These are phyloP conservation scores for Caerostris extrusa DNA, from an alignment of 1,140 invertebrate genomes.

Conservation along the genomic window DNA sequence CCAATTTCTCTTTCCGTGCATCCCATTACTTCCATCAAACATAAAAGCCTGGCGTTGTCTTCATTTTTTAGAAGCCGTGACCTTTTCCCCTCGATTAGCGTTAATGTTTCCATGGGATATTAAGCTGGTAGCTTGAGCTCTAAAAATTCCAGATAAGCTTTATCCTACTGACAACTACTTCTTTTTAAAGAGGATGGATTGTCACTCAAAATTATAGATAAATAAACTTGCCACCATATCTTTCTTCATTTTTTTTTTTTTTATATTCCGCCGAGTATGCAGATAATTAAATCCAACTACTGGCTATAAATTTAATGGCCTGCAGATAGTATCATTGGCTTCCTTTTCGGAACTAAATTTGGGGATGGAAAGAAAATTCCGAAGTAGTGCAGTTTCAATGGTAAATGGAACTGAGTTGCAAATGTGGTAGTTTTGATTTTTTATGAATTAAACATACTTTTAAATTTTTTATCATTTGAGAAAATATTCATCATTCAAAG, in stretches of 20 bases:
- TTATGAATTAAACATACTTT: too few relatives aligned
- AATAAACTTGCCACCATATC: slow-evolving; percentile 46
- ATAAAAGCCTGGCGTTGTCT: slow-evolving; percentile 18
- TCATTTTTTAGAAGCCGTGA: not conserved
- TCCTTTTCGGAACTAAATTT: not conserved
- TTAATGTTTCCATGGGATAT: slow-evolving; percentile 29
- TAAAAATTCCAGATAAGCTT: slow-evolving; percentile 27
- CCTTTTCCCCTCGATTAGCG: slow-evolving; percentile 31
- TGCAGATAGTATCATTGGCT: slow-evolving; percentile 39
- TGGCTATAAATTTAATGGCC: slow-evolving; percentile 68
- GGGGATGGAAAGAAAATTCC: not conserved
- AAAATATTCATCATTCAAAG: too few relatives aligned
- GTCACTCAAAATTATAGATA: slow-evolving; percentile 60
- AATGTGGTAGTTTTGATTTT: too few relatives aligned
- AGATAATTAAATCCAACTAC: slow-evolving; percentile 44
- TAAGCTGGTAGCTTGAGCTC: not conserved
- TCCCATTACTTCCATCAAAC: slow-evolving; percentile 26
- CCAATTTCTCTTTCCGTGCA: not conserved
- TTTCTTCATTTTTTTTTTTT: slow-evolving; percentile 18
- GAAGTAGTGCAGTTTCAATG: not conserved
- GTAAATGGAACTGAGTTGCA: not conserved
- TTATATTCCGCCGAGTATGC: not conserved
- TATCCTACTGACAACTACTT: not conserved
- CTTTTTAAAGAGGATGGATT: slow-evolving; percentile 10
- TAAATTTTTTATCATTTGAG: too few relatives aligned